These are phyloP conservation scores for Channa argus DNA, from an alignment of 2,113 vertebrate genomes.

Conservation along the genomic window DNA sequence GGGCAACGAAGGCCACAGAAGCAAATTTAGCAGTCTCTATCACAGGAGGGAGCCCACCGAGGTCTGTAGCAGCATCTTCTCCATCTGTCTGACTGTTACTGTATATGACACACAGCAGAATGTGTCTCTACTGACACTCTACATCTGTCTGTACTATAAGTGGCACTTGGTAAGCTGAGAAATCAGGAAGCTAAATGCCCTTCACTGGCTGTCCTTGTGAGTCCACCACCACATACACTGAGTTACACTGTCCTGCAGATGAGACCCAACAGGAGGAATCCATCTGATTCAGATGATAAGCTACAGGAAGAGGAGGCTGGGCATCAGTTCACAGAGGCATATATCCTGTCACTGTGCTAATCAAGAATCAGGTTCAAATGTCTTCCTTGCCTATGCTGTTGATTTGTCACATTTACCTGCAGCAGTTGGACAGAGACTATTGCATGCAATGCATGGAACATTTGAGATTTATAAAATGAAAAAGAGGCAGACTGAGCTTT, in stretches of 20 bases:
- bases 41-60: conserved; percentile 19
- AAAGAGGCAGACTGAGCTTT: too few species aligned
- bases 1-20: conserved; percentile 6
- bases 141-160: conserved; percentile 24
- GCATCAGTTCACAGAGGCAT: conserved; percentile 16
- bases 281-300: conserved; percentile 22
- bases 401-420: background rate
- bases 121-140: conserved; percentile 4
- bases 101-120: background rate
- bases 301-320: background rate
- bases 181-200: conserved; percentile 36
- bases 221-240: background rate
- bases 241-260: background rate
- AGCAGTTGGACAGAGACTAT: background rate
- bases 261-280: conserved; percentile 18
- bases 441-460: background rate
- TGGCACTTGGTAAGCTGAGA: conserved; percentile 10
- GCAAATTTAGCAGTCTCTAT: conserved; percentile 22
- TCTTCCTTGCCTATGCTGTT: background rate
- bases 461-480: background rate
- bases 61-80: background rate
- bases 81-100: background rate
- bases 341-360: background rate
- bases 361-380: conserved; percentile 4
- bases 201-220: conserved; percentile 2